Evolutionary conservation across 1,140 invertebrate genomes (phyloP), one percentile per base, ranked within the genome.

Genomic region (Choristoneura fumiferana): DNA sequence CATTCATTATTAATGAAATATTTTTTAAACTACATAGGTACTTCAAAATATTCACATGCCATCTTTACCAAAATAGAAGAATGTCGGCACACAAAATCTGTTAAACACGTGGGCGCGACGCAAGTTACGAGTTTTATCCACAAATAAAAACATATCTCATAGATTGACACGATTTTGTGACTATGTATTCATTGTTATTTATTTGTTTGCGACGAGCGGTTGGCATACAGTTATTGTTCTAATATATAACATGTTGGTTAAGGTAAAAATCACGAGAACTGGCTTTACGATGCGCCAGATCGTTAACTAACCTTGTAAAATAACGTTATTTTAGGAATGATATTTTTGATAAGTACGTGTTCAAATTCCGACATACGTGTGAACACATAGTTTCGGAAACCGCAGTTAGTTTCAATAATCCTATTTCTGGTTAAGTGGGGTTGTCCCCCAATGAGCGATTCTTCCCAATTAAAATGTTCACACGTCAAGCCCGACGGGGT

Each of bases 401-500:
- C 43, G 58, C 29, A 38, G 45, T 43, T 45, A 17, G 59, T 69
- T 76, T 71, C 63, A 73, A 71, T 76, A 71, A 65, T 72, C 67
- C 62, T 76, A 71, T 78, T 57, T 57, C 34, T 37, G 40, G 29
- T 58, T 57, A 68, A 59, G 43, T 69, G 68, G 78, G 81, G 73
- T 76, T 61, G 75, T 76, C 71, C 81, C 84, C 81, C 69, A 69
- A 57, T 56, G 65, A 69, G 39, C 55, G 65, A 71, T 71, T 75
- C 65, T 57, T 45, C 63, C 77, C 80, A 84, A 87, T 84, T 87
- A 86, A 86, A 84, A 71, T 76, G 76, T 86, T 87, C 84, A 87
- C 84, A 87, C 83, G 78, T 87, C 70, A 54, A 52, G 58, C 83
- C 14, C 78, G 72, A 77, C 76, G 81, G 80, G 81, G 68, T 62